These are phyloP conservation scores for Epinotia brunnichana DNA, from an alignment of 2,888 invertebrate genomes.

Conservation along the genomic window DNA sequence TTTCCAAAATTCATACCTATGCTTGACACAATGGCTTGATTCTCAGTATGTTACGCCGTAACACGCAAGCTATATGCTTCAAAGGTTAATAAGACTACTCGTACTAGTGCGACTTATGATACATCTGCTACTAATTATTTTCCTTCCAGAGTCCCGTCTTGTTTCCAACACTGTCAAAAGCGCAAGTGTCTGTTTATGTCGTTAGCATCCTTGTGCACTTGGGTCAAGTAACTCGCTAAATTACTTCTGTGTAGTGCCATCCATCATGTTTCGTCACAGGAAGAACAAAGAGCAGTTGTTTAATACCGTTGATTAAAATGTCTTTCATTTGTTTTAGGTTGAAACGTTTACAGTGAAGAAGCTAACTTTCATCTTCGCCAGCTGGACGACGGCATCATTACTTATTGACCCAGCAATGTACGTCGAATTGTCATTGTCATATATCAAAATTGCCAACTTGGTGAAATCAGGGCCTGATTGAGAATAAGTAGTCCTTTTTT, in stretches of 20 bases:
- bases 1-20: too few relatives aligned
- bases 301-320: conserved; percentile 10
- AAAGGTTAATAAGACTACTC: too few relatives aligned
- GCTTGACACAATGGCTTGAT: too few relatives aligned
- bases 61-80: neutral
- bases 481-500: too few relatives aligned
- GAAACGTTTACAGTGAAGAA: neutral
- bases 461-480: too few relatives aligned
- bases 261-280: conserved; percentile 13
- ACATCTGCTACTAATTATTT: neutral
- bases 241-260: conserved; percentile 5
- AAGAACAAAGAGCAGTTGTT: conserved; percentile 7
- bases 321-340: conserved; percentile 4
- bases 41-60: too few relatives aligned
- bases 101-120: neutral
- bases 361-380: too few relatives aligned
- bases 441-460: too few relatives aligned
- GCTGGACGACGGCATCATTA: too few relatives aligned
- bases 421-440: too few relatives aligned
- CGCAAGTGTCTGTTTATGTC: neutral
- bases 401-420: too few relatives aligned
- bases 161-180: neutral
- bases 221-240: conserved; percentile 9
- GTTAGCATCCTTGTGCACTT: conserved; percentile 10
- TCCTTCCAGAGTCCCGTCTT: neutral